A percentile compares a stretch with the other conserved stretches of the same genome.
Evolutionary conservation across 2,888 invertebrate genomes (phyloP).

Genomic region (Stenodera caucasica): DNA sequence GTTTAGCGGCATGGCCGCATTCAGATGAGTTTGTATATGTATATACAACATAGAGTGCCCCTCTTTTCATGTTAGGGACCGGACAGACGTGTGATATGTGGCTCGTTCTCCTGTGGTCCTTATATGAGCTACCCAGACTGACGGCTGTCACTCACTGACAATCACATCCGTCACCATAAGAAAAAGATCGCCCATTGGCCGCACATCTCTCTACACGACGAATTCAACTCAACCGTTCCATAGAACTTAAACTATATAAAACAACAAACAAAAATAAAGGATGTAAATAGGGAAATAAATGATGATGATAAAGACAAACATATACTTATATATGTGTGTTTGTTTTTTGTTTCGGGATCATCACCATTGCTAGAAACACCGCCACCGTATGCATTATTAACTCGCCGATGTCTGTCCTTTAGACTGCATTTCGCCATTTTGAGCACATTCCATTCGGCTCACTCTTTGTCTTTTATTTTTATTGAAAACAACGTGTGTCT

Average conservation of each 20-base stretch:
- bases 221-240: not conserved
- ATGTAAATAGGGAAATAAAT: not conserved
- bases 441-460: conserved; percentile 35
- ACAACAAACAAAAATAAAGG: not conserved
- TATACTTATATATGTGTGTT: not conserved
- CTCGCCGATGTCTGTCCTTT: conserved; percentile 32
- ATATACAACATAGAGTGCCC: no score
- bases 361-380: conserved; percentile 14
- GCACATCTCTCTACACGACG: not conserved
- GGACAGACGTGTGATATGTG: conserved; percentile 47
- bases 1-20: conserved; percentile 16
- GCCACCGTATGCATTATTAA: conserved; percentile 39
- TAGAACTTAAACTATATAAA: not conserved
- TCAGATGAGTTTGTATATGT: no score
- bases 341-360: conserved; percentile 1
- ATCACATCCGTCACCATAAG: conserved; percentile 51
- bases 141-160: conserved; percentile 54
- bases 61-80: conserved; percentile 30
- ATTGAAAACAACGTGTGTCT: conserved; percentile 21
- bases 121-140: conserved; percentile 49
- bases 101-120: conserved; percentile 49
- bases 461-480: conserved; percentile 35
- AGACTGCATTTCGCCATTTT: conserved; percentile 42
- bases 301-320: conserved; percentile 14
- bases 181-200: not conserved